Evolutionary conservation across 1,140 invertebrate species (phyloP).

Genomic region (Musca vetustissima): DNA sequence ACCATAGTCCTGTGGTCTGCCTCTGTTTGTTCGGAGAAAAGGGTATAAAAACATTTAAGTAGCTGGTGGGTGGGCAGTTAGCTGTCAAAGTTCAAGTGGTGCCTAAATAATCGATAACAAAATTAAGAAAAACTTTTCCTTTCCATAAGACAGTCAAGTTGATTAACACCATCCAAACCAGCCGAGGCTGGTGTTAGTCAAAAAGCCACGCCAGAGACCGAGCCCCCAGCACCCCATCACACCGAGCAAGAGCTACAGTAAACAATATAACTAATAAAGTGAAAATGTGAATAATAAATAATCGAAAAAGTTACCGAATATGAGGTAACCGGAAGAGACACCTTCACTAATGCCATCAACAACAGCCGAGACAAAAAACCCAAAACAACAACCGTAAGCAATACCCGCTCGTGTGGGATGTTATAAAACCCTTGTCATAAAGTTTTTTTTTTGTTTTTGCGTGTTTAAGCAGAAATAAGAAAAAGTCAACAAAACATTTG

Average conservation of each 20-base stretch:
- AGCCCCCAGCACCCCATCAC: background rate
- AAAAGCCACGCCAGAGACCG: background rate
- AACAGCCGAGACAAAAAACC: background rate
- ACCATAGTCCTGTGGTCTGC: too few relatives aligned
- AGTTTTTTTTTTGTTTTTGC: constrained; percentile 4
- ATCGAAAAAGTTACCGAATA: constrained; percentile 3
- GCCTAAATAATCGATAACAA: constrained; percentile 7
- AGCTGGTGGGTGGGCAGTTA: background rate
- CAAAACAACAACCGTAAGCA: constrained; percentile 1
- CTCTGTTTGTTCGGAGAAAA: background rate
- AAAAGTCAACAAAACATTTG: constrained; percentile 8
- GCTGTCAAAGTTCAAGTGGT: background rate
- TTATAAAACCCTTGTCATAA: constrained; percentile 13
- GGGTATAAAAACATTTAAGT: background rate
- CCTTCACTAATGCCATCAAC: background rate
- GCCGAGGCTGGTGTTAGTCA: background rate
- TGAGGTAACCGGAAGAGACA: too few relatives aligned
- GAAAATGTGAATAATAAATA: constrained; percentile 18
- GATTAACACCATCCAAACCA: background rate
- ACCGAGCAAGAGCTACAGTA: background rate
- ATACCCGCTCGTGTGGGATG: background rate
- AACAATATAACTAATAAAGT: constrained; percentile 17
- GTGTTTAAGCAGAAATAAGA: background rate
- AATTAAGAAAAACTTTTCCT: background rate
- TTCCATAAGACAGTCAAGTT: background rate